phyloP scores from a whole-genome alignment of 2,797 vertebrate species.

The Girardinus metallicus region DNA sequence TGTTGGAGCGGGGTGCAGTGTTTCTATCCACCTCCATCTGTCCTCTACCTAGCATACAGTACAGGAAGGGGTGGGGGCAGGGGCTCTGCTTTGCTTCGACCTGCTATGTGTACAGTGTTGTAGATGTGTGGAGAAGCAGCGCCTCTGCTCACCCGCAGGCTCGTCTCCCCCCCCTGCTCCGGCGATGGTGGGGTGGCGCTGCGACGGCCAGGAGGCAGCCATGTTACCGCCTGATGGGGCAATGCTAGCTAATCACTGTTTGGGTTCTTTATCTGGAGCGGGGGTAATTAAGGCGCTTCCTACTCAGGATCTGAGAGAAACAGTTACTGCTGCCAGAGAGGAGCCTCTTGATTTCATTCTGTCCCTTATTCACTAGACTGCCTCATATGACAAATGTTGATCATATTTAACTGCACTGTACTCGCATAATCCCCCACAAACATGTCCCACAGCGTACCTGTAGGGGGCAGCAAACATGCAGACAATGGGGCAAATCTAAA shows the following conservation, averaged over 20 bases:
- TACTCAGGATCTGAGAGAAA: constrained; percentile 78
- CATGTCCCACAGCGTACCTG: constrained; percentile 43
- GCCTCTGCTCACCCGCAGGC: constrained; percentile 52
- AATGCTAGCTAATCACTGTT: constrained; percentile 77
- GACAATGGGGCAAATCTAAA: constrained; percentile 44
- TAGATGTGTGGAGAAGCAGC: constrained; percentile 64
- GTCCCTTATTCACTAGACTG: constrained; percentile 51
- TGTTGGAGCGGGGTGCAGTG: constrained; percentile 37
- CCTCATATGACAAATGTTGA: constrained; percentile 29
- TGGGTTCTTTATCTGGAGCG: constrained; percentile 65
- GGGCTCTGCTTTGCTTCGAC: constrained; percentile 82
- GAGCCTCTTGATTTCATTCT: constrained; percentile 51
- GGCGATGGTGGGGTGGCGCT: constrained; percentile 31
- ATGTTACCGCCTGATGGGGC: constrained; percentile 60
- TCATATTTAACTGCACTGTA: constrained; percentile 53
- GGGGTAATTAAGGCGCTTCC: constrained; percentile 70
- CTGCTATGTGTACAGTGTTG: constrained; percentile 75
- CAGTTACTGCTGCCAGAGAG: constrained; percentile 79
- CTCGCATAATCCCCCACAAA: constrained; percentile 42
- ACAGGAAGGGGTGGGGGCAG: constrained; percentile 68
- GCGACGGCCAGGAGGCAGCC: constrained; percentile 56
- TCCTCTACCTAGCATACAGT: constrained; percentile 66
- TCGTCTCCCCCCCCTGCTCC: constrained; percentile 21
- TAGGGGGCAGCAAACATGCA: constrained; percentile 62
- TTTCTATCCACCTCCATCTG: constrained; percentile 50